Evolutionary conservation across 2,888 invertebrate species (phyloP).

Genomic region (Bugulina stolonifera): DNA sequence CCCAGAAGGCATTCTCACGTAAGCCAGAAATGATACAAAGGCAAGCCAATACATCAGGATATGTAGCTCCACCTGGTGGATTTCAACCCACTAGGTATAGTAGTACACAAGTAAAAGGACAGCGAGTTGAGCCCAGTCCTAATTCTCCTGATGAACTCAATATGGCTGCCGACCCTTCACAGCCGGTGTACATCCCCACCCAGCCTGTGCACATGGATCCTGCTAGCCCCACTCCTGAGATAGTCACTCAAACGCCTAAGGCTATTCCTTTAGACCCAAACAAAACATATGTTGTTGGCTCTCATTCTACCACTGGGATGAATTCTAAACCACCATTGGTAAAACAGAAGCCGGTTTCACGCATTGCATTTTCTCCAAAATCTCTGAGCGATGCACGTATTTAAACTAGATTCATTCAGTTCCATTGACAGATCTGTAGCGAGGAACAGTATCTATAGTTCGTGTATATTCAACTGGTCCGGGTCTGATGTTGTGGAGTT

Average conservation of each 20-base stretch:
- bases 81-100: neutral
- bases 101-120: neutral
- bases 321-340: neutral
- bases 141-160: slow-evolving; percentile 17
- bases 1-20: neutral
- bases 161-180: neutral
- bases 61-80: neutral
- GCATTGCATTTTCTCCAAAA: slow-evolving; percentile 3
- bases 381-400: neutral
- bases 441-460: no score
- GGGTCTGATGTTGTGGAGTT: no score
- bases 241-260: neutral
- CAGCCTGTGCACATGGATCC: slow-evolving; percentile 8
- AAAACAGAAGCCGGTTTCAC: slow-evolving; percentile 2
- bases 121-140: slow-evolving; percentile 9
- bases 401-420: neutral
- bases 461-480: no score
- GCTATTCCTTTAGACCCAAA: slow-evolving; percentile 12
- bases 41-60: neutral
- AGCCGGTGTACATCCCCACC: slow-evolving; percentile 14
- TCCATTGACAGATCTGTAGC: neutral
- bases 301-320: neutral
- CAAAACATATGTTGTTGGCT: neutral
- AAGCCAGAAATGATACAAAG: neutral
- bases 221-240: neutral